Evolutionary conservation across 2,888 invertebrate species (phyloP).

Genomic region (Lasioglossum lativentre): DNA sequence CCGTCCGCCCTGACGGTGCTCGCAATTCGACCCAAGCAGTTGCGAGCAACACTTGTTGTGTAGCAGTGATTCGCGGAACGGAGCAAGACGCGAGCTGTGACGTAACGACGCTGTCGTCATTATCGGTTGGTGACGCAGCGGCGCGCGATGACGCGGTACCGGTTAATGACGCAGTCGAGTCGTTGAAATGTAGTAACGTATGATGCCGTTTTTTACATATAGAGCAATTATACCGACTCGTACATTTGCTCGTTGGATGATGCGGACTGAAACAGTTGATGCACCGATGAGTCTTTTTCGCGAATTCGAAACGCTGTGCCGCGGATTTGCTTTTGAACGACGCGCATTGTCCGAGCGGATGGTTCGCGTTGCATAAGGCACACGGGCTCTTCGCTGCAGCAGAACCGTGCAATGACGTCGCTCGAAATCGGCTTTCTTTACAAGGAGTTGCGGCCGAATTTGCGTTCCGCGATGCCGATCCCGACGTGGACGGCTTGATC

Average conservation of each 20-base stretch:
- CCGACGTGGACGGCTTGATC: background rate
- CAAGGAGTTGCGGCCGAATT: background rate
- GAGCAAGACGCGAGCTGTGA: too few relatives aligned
- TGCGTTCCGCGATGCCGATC: background rate
- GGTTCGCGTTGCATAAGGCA: background rate
- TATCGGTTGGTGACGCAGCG: background rate
- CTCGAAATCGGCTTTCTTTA: background rate
- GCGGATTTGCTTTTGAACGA: background rate
- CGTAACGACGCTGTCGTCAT: background rate
- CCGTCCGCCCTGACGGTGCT: too few relatives aligned
- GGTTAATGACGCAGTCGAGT: background rate
- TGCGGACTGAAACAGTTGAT: background rate
- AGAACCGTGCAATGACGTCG: background rate
- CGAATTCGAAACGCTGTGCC: background rate
- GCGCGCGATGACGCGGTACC: background rate
- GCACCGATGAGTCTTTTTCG: background rate
- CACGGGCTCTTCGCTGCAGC: background rate
- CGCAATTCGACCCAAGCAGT: too few relatives aligned
- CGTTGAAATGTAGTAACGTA: background rate
- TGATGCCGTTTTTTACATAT: background rate
- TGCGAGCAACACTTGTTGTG: too few relatives aligned
- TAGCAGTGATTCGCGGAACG: too few relatives aligned
- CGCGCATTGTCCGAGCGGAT: background rate
- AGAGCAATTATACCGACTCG: background rate
- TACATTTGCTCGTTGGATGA: background rate